phyloP scores from a whole-genome alignment of 2,888 invertebrate species.

The Sceliomorpha sp. region DNA sequence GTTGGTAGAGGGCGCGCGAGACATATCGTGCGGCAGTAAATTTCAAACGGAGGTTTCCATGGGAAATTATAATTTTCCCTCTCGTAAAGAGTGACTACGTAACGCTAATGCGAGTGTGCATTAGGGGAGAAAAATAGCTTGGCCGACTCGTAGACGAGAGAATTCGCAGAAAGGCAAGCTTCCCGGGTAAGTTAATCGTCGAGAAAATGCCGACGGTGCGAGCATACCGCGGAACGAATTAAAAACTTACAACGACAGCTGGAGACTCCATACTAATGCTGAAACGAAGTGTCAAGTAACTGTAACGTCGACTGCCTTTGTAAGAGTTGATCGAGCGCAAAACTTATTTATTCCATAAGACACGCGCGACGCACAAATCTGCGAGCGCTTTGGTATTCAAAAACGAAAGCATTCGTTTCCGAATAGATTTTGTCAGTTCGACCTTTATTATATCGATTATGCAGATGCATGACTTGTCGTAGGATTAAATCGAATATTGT shows the following conservation, averaged over 20 bases:
- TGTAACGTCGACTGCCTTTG: not conserved
- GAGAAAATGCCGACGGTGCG: conserved; percentile 57
- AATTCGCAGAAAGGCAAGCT: conserved; percentile 50
- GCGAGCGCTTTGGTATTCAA: not conserved
- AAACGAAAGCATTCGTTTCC: too few relatives aligned
- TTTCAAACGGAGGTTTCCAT: conserved; percentile 50
- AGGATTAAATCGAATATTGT: too few relatives aligned
- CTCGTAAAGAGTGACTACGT: conserved; percentile 54
- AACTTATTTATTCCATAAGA: not conserved
- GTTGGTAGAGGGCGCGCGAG: conserved; percentile 30
- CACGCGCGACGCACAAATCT: too few relatives aligned
- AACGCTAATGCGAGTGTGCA: conserved; percentile 60
- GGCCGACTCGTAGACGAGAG: conserved; percentile 40
- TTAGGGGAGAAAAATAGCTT: conserved; percentile 59
- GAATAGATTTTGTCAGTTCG: too few relatives aligned
- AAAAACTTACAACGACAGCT: conserved; percentile 48
- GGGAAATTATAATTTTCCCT: conserved; percentile 60
- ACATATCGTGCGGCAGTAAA: conserved; percentile 52
- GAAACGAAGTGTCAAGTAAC: conserved; percentile 30
- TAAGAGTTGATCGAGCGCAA: not conserved
- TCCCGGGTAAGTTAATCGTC: conserved; percentile 57
- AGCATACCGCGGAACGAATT: conserved; percentile 50
- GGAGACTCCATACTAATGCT: conserved; percentile 31
- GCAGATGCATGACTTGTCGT: too few relatives aligned
- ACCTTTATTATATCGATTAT: too few relatives aligned